Percentiles rank a stretch among this genome's conserved stretches.
phyloP scores from a whole-genome alignment of 2,797 vertebrate species.

The Gila robusta region DNA sequence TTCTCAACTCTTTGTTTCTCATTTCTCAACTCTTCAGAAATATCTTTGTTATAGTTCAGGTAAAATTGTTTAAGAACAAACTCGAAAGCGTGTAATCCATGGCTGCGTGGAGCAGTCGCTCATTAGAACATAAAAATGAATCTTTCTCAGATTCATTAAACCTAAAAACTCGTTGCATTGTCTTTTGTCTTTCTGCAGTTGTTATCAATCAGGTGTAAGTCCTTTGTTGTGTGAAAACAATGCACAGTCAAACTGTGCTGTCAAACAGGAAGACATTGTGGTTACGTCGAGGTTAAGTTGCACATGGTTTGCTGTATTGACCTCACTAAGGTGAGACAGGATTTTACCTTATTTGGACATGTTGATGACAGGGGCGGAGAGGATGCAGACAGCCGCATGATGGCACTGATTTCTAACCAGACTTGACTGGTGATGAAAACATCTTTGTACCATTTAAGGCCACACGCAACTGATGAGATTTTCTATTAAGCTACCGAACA shows the following conservation, averaged over 20 bases:
- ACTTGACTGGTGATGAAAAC: not conserved
- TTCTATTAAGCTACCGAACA: not conserved
- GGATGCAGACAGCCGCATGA: slow-evolving; percentile 11
- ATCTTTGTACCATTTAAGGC: not conserved
- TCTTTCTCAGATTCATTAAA: not conserved
- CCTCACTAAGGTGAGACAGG: slow-evolving; percentile 50
- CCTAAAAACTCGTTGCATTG: not conserved
- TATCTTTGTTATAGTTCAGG: not conserved
- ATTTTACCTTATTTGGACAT: slow-evolving; percentile 55
- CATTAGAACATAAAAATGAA: not conserved
- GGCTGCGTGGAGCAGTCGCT: not conserved
- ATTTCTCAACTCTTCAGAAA: slow-evolving; percentile 2
- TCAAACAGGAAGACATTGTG: slow-evolving; percentile 61
- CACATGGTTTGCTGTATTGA: slow-evolving; percentile 27
- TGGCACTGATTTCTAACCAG: slow-evolving; percentile 30
- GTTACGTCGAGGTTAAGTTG: slow-evolving; percentile 55
- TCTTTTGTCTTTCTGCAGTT: not conserved
- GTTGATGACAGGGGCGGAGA: slow-evolving; percentile 37
- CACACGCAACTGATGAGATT: not conserved
- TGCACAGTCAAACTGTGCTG: slow-evolving; percentile 69
- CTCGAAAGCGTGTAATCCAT: not conserved
- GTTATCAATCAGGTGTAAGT: not conserved
- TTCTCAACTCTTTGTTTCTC: not conserved
- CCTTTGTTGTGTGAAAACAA: slow-evolving; percentile 41
- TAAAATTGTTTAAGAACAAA: not conserved